Conservation (phyloP, 1,140 invertebrate genomes). For the Rhagoletis zephyria region DNA sequence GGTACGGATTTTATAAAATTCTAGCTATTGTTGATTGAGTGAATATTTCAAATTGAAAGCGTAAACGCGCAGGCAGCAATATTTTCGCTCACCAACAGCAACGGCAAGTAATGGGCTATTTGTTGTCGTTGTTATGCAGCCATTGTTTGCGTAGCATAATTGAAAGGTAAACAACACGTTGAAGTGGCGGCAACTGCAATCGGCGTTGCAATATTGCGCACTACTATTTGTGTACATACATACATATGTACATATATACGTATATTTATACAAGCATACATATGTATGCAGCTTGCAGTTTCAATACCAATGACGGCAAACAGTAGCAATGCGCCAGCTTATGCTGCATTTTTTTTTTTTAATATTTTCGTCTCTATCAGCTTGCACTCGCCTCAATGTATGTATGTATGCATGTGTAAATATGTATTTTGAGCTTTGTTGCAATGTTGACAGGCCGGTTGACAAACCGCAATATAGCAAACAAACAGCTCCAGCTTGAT, state of each 20-base stretch:
- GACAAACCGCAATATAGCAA: conserved; percentile 44
- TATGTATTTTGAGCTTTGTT: background rate
- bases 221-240: background rate
- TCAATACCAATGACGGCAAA: background rate
- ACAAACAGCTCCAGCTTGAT: background rate
- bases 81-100: background rate
- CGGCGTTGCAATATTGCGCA: background rate
- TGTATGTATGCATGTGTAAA: background rate
- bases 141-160: conserved; percentile 41
- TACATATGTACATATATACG: background rate
- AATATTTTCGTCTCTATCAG: background rate
- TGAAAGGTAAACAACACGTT: conserved; percentile 50
- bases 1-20: background rate
- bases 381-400: too few species aligned
- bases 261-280: background rate
- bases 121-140: background rate
- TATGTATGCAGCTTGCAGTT: background rate
- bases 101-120: background rate
- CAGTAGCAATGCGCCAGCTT: background rate
- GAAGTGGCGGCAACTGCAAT: conserved; percentile 31
- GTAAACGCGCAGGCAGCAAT: background rate
- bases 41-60: conserved; percentile 36
- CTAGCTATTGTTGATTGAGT: background rate
- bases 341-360: background rate
- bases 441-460: conserved; percentile 34